A percentile compares a stretch with the other conserved stretches of the same genome.
phyloP scores from a whole-genome alignment of 2,113 vertebrate species.

The Aldabrachelys gigantea region DNA sequence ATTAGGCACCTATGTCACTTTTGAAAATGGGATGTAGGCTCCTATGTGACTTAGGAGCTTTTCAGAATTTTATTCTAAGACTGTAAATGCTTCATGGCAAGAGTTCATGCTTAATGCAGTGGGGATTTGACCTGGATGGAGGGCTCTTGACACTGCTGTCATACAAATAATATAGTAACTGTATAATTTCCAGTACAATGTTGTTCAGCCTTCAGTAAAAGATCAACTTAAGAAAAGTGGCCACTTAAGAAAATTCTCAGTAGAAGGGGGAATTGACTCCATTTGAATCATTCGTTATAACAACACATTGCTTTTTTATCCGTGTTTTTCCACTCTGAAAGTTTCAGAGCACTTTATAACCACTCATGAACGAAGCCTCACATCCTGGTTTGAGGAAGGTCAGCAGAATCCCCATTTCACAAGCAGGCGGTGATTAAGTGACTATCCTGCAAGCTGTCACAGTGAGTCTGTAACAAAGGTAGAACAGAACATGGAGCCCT shows the following conservation, averaged over 20 bases:
- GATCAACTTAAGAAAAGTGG: not conserved
- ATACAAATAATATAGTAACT: not conserved
- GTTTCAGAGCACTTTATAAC: not conserved
- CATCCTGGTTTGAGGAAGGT: fast-evolving
- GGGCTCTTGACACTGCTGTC: not conserved
- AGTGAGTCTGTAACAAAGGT: fast-evolving
- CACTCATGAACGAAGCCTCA: not conserved
- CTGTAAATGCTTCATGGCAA: fast-evolving
- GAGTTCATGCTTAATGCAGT: not conserved
- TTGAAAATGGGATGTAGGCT: not conserved
- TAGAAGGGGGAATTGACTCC: not conserved
- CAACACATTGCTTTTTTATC: not conserved
- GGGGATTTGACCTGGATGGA: fast-evolving
- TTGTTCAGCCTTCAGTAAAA: not conserved
- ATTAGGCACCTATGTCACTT: too few species aligned
- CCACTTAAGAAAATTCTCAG: not conserved
- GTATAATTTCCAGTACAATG: fast-evolving
- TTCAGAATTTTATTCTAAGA: not conserved
- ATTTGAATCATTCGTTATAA: not conserved
- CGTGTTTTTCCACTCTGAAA: not conserved
- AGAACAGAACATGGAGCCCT: fast-evolving
- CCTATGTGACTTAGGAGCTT: not conserved
- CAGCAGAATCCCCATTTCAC: not conserved
- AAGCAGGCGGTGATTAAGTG: not conserved
- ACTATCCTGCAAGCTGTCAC: not conserved